These are phyloP conservation scores for Sylvicola cinctus DNA, from an alignment of 2,888 invertebrate genomes.

Conservation along the genomic window DNA sequence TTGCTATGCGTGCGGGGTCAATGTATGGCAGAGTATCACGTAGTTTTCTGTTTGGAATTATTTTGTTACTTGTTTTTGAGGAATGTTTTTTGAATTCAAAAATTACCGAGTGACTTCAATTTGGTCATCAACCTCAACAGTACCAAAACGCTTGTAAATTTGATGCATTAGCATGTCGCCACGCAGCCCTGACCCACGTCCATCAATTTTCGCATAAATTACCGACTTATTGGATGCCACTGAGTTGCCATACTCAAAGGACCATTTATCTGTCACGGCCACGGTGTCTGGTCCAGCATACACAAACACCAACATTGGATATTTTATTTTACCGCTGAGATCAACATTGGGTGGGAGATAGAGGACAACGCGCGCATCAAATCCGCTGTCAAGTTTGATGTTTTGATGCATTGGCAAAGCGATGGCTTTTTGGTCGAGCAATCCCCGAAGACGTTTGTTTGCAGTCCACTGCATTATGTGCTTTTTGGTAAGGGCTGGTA, in stretches of 20 bases:
- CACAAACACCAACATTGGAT: slow-evolving; percentile 70
- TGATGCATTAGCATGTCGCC: slow-evolving; percentile 69
- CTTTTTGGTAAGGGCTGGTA: too few relatives aligned
- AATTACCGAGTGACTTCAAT: slow-evolving; percentile 61
- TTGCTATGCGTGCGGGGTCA: slow-evolving; percentile 62
- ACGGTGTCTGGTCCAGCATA: slow-evolving; percentile 86
- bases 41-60: too few relatives aligned
- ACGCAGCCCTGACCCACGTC: slow-evolving; percentile 68
- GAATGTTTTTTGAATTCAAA: too few relatives aligned
- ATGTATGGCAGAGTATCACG: slow-evolving; percentile 55
- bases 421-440: too few relatives aligned
- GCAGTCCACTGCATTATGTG: too few relatives aligned
- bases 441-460: too few relatives aligned
- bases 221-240: slow-evolving; percentile 64
- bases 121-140: slow-evolving; percentile 81
- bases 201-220: slow-evolving; percentile 78
- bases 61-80: too few relatives aligned
- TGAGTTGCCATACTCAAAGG: slow-evolving; percentile 73
- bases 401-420: too few relatives aligned
- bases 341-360: slow-evolving; percentile 53
- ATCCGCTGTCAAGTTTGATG: slow-evolving; percentile 40
- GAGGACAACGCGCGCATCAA: slow-evolving; percentile 49
- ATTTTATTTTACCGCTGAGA: slow-evolving; percentile 39
- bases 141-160: slow-evolving; percentile 65
- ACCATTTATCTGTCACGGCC: slow-evolving; percentile 63